Evolutionary conservation across 2,113 vertebrate species (phyloP), one percentile per base, ranked within the genome.

Genomic region (Ophiodon elongatus): DNA sequence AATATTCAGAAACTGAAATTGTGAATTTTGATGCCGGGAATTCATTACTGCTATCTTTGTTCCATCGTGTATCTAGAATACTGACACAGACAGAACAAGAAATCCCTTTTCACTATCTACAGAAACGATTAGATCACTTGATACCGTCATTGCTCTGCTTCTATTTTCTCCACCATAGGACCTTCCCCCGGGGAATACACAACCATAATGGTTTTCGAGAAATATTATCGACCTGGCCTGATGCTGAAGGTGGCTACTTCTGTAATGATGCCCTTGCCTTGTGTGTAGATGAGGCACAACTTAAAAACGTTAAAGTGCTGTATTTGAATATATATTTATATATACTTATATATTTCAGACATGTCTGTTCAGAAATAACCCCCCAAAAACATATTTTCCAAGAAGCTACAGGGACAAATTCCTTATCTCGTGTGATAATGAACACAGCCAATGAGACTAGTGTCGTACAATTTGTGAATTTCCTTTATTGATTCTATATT

Each of bases 131-230:
- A 89, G 85, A 91, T 92, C 83, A 89, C 85, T 91, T 79, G 88
- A 89, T 90, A 87, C 67, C 83, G 50, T 88, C 87, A 91, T 87
- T 75, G 52, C 70, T 29, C 76, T 25, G 80, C 90, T 80, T 88
- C 84, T 89, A 91, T 92, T 92, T 90, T 93, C 88, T 85, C 76
- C 37, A 74, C 66, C 66, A 19, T 54, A 29, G 72, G 78, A 79
- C 70, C 63, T 67, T 80, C 80, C 88, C 80, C 72, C 13, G 65
- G 89, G 88, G 92, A 77, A 79, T 72, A 84, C 82, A 84, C 85
- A 84, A 88, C 78, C 84, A 85, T 84, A 91, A 94, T 93, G 91
- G 91, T 92, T 92, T 93, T 92, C 39, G 29, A 94, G 85, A 92
- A 94, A 94, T 91, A 91, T 91, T 92, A 93, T 94, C 84, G 89